These are phyloP conservation scores for Cantharis flavilabris DNA, from an alignment of 2,888 invertebrate species.

Conservation along the genomic window DNA sequence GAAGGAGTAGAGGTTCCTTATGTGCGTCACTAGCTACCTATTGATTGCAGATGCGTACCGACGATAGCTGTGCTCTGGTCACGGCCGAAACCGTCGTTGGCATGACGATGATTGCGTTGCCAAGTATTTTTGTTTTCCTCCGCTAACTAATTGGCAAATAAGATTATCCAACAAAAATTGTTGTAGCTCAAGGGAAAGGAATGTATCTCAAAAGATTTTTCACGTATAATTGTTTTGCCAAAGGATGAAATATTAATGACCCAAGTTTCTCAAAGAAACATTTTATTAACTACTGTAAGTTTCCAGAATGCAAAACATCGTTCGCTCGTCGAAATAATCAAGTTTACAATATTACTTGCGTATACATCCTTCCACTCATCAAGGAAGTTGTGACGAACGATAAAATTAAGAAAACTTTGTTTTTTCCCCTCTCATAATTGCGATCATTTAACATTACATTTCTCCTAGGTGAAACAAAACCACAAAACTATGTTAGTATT, in stretches of 20 bases:
- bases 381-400: neutral
- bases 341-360: neutral
- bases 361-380: neutral
- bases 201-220: neutral
- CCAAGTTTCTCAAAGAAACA: neutral
- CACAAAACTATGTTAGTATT: neutral
- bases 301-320: neutral
- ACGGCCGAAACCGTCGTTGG: conserved; percentile 47
- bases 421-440: neutral
- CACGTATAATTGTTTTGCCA: neutral
- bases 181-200: neutral
- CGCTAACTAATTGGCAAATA: conserved; percentile 31
- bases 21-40: conserved; percentile 54
- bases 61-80: conserved; percentile 46
- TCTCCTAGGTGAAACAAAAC: neutral
- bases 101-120: conserved; percentile 45
- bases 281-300: neutral
- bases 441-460: neutral
- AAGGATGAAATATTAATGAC: neutral
- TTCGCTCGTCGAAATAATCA: neutral
- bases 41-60: conserved; percentile 47
- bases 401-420: neutral
- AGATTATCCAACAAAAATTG: conserved; percentile 19
- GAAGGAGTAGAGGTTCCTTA: conserved; percentile 46
- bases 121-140: conserved; percentile 40